Evolutionary conservation across 2,797 vertebrate species (phyloP).

Genomic region (Melopsittacus undulatus): DNA sequence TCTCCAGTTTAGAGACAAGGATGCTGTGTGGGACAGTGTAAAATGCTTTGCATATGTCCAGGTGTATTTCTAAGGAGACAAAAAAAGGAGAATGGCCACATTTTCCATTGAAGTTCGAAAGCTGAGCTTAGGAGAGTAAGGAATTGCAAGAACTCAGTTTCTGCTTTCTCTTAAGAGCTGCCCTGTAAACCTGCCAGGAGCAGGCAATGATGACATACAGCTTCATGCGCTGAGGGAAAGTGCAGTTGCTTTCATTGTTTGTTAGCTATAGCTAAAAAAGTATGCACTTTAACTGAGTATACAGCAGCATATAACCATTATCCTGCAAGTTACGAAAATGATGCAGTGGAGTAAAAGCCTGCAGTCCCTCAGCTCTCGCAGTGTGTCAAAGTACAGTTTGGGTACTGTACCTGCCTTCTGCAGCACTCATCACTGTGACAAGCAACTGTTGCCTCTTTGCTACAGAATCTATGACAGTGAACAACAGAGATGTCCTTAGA

Average conservation of each 20-base stretch:
- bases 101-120: not conserved
- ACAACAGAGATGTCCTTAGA: not conserved
- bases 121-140: not conserved
- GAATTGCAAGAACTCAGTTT: not conserved
- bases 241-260: not conserved
- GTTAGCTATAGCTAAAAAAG: not conserved
- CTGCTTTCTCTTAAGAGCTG: not conserved
- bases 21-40: not conserved
- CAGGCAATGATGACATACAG: not conserved
- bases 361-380: not conserved
- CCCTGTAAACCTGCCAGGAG: not conserved
- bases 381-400: not conserved
- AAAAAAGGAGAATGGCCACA: not conserved
- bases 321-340: not conserved
- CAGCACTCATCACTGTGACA: not conserved
- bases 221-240: not conserved
- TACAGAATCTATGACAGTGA: not conserved
- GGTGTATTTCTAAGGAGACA: not conserved
- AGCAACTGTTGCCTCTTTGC: not conserved
- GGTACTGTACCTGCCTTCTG: not conserved
- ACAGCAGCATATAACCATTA: not conserved
- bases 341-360: not conserved
- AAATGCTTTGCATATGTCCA: not conserved
- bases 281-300: not conserved
- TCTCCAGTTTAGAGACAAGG: not conserved